Evolutionary conservation across 2,797 vertebrate species (phyloP).

Genomic region (Peromyscus nudipes): DNA sequence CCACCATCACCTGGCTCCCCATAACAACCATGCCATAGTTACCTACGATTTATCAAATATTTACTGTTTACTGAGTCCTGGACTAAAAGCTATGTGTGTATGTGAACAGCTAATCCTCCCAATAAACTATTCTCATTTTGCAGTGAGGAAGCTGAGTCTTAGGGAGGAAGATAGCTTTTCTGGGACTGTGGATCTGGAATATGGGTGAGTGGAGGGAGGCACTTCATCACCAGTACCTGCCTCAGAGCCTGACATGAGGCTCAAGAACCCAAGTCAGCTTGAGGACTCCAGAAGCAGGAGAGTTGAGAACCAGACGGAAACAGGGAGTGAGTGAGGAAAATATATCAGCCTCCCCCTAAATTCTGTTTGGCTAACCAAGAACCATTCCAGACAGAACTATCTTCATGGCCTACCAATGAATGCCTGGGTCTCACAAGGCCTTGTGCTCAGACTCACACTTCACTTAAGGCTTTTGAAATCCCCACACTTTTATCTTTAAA

Average conservation of each 20-base stretch:
- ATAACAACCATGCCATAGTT: background rate
- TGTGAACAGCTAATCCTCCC: background rate
- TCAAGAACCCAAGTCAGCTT: background rate
- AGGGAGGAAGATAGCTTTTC: background rate
- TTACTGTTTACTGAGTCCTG: background rate
- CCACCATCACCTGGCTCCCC: background rate
- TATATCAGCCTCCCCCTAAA: background rate
- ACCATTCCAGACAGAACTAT: background rate
- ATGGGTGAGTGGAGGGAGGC: background rate
- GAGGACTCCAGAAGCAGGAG: background rate
- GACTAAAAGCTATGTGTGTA: background rate
- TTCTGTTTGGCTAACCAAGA: background rate
- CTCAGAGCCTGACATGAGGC: background rate
- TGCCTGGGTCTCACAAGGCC: too few species aligned
- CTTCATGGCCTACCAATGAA: background rate
- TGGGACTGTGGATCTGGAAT: background rate
- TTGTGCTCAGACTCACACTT: background rate
- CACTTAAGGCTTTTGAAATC: background rate
- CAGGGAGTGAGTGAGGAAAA: background rate
- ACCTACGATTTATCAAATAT: background rate
- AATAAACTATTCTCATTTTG: slow-evolving; percentile 12
- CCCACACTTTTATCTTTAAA: background rate
- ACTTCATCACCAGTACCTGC: background rate
- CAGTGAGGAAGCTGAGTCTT: background rate
- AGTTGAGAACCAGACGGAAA: background rate